Percentiles rank a stretch among this genome's conserved stretches.
These are phyloP conservation scores for Sepioteuthis lessoniana DNA, from an alignment of 2,888 invertebrate genomes.

Conservation along the genomic window DNA sequence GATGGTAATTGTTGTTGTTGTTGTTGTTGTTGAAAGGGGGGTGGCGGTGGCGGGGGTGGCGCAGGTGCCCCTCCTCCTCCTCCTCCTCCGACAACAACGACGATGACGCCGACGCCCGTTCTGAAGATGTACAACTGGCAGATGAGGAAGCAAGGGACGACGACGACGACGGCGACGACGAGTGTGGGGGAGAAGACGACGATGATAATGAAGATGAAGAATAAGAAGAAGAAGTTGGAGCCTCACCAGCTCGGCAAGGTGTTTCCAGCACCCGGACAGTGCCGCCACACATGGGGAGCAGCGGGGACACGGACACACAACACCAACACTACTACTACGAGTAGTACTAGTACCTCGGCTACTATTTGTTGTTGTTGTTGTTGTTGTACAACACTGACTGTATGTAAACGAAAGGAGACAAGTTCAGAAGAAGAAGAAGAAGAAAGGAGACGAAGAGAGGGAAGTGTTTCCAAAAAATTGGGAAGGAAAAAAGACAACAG, in stretches of 20 bases:
- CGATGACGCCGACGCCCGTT: conserved; percentile 25
- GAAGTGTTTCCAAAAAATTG: not conserved
- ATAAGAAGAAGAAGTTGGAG: not conserved
- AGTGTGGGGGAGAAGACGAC: not conserved
- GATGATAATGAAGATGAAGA: not conserved
- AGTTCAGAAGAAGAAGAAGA: not conserved
- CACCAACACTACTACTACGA: not conserved
- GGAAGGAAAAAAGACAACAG: not conserved
- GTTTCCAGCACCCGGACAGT: conserved; percentile 44
- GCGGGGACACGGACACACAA: conserved; percentile 34
- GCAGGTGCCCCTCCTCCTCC: conserved; percentile 43
- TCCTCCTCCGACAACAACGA: conserved; percentile 37
- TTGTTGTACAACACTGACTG: not conserved
- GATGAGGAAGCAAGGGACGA: not conserved
- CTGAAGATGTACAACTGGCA: not conserved
- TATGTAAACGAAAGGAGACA: not conserved
- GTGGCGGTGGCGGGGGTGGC: conserved; percentile 37
- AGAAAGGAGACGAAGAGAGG: not conserved
- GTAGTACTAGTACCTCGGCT: not conserved
- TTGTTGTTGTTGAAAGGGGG: conserved; percentile 38
- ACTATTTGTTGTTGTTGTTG: not conserved
- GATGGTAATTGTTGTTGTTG: not conserved
- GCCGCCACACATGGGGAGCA: conserved; percentile 46
- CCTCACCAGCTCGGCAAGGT: conserved; percentile 46
- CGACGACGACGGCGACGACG: not conserved